Percentiles rank a stretch among this genome's conserved stretches.
These are phyloP conservation scores for Branchipolynoe longqiensis DNA, from an alignment of 2,888 invertebrate genomes.

Conservation along the genomic window DNA sequence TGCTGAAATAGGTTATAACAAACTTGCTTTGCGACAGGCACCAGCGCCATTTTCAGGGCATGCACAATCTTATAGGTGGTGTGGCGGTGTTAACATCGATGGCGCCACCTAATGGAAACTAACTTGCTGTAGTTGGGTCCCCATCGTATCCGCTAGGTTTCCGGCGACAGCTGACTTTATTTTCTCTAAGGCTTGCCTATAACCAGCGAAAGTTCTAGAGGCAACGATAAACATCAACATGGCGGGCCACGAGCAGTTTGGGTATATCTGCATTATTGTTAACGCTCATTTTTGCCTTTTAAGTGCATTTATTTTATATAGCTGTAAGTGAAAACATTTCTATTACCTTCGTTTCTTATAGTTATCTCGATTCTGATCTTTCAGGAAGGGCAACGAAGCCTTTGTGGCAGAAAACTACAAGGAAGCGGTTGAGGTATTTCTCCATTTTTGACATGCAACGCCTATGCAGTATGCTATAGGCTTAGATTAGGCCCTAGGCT, in stretches of 20 bases:
- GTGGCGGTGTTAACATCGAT: too few species aligned
- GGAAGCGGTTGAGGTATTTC: slow-evolving; percentile 74
- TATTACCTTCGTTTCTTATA: neutral
- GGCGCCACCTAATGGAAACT: too few species aligned
- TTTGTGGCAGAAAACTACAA: slow-evolving; percentile 77
- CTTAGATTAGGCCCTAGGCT: too few species aligned
- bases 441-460: too few species aligned
- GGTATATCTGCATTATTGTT: neutral
- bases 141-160: too few species aligned
- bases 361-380: slow-evolving; percentile 57
- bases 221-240: slow-evolving; percentile 45
- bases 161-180: too few species aligned
- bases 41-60: too few species aligned
- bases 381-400: slow-evolving; percentile 77
- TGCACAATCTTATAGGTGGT: too few species aligned
- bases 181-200: neutral
- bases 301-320: neutral
- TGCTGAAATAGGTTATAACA: too few species aligned
- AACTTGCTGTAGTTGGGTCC: neutral
- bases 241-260: slow-evolving; percentile 20
- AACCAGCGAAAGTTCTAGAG: slow-evolving; percentile 21
- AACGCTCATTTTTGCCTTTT: neutral
- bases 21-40: too few species aligned
- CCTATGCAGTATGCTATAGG: too few species aligned
- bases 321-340: neutral